Conservation (phyloP, 2,888 invertebrate genomes). For the Mongoloraphidia duomilia region DNA sequence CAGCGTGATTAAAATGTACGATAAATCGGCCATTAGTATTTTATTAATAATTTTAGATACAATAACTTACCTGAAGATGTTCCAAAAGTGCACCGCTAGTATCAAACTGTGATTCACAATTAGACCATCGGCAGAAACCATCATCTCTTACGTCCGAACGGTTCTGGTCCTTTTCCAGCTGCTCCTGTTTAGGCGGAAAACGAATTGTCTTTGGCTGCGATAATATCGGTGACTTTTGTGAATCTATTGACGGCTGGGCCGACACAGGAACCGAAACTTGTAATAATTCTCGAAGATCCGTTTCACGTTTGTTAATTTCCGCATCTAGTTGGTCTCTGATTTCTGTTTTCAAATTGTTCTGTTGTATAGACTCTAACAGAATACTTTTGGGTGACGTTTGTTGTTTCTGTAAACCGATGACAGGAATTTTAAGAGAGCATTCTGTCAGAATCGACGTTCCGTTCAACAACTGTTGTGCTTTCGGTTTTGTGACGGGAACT, state of each 20-base stretch:
- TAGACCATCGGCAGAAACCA: constrained; percentile 62
- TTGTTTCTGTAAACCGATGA: constrained; percentile 8
- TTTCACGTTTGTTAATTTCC: constrained; percentile 28
- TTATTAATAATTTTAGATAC: not conserved
- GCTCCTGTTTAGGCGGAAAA: constrained; percentile 48
- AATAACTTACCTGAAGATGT: constrained; percentile 59
- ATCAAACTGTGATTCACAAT: constrained; percentile 65
- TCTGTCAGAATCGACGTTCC: constrained; percentile 10
- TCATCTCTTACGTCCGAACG: constrained; percentile 24
- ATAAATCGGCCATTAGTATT: too few species aligned
- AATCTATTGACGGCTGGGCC: constrained; percentile 18
- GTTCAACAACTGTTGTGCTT: constrained; percentile 7
- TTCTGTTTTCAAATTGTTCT: constrained; percentile 5
- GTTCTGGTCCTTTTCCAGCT: constrained; percentile 22
- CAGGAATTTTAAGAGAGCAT: constrained; percentile 11
- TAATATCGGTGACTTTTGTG: constrained; percentile 57
- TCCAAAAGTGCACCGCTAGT: constrained; percentile 69
- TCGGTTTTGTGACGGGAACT: constrained; percentile 25
- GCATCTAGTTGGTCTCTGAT: constrained; percentile 21
- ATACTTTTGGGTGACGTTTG: constrained; percentile 15
- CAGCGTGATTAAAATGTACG: too few species aligned
- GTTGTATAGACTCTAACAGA: constrained; percentile 15
- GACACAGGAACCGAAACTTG: constrained; percentile 23
- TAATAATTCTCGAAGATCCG: constrained; percentile 19
- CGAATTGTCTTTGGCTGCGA: constrained; percentile 71